Evolutionary conservation across 2,888 invertebrate species (phyloP).

Genomic region (Rhaphigaster nebulosa): DNA sequence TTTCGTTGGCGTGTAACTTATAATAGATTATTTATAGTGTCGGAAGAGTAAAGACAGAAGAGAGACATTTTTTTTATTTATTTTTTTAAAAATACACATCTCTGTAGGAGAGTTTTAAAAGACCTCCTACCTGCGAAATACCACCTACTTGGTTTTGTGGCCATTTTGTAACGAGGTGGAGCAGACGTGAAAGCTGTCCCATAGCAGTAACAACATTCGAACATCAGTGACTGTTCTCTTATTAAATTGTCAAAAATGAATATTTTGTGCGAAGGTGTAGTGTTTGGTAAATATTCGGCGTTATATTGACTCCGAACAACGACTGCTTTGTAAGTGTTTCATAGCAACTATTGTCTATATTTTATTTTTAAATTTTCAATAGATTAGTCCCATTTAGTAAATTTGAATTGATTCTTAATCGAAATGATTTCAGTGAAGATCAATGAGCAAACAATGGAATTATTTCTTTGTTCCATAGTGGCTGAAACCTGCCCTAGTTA

Average conservation of each 20-base stretch:
- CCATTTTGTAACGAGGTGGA: constrained; percentile 64
- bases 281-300: not conserved
- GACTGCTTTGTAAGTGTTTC: constrained; percentile 16
- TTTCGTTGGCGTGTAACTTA: constrained; percentile 51
- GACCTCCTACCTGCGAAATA: constrained; percentile 55
- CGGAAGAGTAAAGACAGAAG: not conserved
- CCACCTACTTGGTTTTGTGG: constrained; percentile 60
- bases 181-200: constrained; percentile 62
- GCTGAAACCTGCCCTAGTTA: not conserved
- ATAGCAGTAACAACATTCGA: constrained; percentile 3
- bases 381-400: not conserved
- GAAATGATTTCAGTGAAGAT: not conserved
- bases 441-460: not conserved
- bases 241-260: not conserved
- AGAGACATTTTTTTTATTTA: not conserved
- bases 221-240: not conserved
- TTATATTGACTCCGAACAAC: not conserved
- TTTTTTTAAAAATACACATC: not conserved
- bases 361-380: not conserved
- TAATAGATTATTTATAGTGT: not conserved
- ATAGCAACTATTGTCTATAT: not conserved
- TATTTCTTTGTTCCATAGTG: not conserved
- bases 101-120: constrained; percentile 41
- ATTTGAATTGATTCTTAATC: not conserved
- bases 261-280: constrained; percentile 24